phyloP scores from a whole-genome alignment of 1,140 invertebrate genomes.

The Lasioglossum albipes region DNA sequence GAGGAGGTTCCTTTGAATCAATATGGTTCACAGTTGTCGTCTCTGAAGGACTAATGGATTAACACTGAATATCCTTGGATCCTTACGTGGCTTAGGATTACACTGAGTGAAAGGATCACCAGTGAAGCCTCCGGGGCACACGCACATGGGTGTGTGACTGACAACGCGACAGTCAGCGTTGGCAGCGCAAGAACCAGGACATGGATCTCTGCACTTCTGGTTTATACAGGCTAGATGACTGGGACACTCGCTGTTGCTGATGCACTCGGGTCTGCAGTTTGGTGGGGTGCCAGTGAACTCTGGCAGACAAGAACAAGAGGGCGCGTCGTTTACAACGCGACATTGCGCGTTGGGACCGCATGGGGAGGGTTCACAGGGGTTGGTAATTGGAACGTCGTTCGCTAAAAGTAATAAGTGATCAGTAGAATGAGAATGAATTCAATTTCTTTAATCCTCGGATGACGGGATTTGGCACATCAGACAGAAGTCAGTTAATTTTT shows the following conservation, averaged over 20 bases:
- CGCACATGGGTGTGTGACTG: constrained; percentile 88
- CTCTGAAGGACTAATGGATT: neutral
- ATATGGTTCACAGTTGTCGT: too few species aligned
- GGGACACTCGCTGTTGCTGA: constrained; percentile 83
- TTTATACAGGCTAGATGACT: constrained; percentile 84
- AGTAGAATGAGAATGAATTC: too few species aligned
- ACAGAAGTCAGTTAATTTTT: too few species aligned
- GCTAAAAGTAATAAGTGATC: constrained; percentile 42
- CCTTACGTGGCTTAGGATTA: constrained; percentile 74
- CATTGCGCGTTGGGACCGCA: constrained; percentile 88
- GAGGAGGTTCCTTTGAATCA: too few species aligned
- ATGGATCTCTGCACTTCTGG: constrained; percentile 86
- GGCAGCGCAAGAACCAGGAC: constrained; percentile 84
- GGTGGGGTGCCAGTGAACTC: constrained; percentile 83
- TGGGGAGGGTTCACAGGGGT: constrained; percentile 84
- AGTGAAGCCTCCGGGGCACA: constrained; percentile 83
- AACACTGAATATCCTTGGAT: neutral
- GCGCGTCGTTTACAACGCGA: constrained; percentile 82
- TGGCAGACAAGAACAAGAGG: constrained; percentile 83
- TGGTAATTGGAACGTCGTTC: constrained; percentile 68
- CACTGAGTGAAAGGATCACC: constrained; percentile 84
- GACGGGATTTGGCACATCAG: too few species aligned
- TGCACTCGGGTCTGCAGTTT: constrained; percentile 83
- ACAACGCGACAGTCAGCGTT: constrained; percentile 87
- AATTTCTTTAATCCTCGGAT: too few species aligned